These are phyloP conservation scores for Pristiophorus japonicus DNA, from an alignment of 2,113 vertebrate genomes.

Conservation along the genomic window DNA sequence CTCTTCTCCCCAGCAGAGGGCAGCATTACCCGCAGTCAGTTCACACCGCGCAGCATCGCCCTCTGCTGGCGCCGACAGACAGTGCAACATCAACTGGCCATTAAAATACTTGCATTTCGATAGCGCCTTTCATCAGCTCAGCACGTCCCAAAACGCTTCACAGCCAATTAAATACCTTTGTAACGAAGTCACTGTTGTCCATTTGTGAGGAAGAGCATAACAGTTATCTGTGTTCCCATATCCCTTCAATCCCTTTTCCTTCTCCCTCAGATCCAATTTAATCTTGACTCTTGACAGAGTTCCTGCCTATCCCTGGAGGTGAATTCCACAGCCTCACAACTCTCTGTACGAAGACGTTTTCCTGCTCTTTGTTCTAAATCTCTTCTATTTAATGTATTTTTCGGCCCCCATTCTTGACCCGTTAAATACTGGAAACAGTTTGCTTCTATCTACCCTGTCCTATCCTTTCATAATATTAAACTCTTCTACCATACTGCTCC, in stretches of 20 bases:
- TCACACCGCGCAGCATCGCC: background rate
- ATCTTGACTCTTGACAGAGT: background rate
- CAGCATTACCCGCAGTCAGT: background rate
- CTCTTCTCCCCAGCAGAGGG: background rate
- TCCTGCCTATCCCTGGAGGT: background rate
- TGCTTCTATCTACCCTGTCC: background rate
- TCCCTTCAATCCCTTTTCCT: background rate
- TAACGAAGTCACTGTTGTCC: too few relatives aligned
- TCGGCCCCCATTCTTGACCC: background rate
- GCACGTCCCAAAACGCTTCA: too few relatives aligned
- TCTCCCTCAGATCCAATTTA: background rate
- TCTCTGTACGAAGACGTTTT: background rate
- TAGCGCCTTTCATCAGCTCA: too few relatives aligned
- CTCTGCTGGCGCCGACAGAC: background rate
- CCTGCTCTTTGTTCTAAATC: background rate
- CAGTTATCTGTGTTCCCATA: background rate
- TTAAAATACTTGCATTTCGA: too few relatives aligned
- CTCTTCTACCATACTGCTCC: background rate
- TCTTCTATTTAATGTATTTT: background rate
- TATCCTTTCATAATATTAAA: background rate
- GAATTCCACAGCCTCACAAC: background rate
- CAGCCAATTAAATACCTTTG: too few relatives aligned
- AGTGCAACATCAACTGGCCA: too few relatives aligned
- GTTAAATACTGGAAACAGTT: background rate
- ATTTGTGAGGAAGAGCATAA: too few relatives aligned